These are phyloP conservation scores for Phainopepla nitens DNA, from an alignment of 2,113 vertebrate genomes.

Conservation along the genomic window DNA sequence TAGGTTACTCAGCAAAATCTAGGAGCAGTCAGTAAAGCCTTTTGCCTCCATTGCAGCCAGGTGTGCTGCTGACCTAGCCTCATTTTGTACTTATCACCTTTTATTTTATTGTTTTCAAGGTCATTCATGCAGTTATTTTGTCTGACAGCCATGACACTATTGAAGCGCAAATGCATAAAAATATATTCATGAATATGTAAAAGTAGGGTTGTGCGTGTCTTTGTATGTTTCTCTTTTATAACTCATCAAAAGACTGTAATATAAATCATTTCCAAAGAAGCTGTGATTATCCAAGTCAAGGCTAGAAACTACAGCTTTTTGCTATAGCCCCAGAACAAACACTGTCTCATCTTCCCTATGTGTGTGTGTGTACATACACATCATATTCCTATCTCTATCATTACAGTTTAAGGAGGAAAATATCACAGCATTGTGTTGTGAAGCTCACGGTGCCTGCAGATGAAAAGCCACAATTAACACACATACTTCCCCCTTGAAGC, in stretches of 20 bases:
- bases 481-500: background rate
- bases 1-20: background rate
- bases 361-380: background rate
- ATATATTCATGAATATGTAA: background rate
- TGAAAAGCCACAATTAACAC: background rate
- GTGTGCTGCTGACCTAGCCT: background rate
- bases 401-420: background rate
- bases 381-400: background rate
- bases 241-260: background rate
- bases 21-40: background rate
- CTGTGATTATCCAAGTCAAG: background rate
- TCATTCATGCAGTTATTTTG: background rate
- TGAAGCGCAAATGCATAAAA: background rate
- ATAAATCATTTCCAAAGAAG: background rate
- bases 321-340: background rate
- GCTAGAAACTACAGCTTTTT: background rate
- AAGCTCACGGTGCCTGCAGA: background rate
- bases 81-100: background rate
- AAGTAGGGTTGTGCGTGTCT: background rate
- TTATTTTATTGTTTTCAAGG: background rate
- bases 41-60: background rate
- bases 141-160: background rate
- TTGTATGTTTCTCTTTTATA: background rate
- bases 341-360: background rate
- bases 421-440: rapidly evolving